A percentile compares a stretch with the other conserved stretches of the same genome.
Conservation (phyloP, 2,888 invertebrate genomes). For the Trichogramma evanescens region DNA sequence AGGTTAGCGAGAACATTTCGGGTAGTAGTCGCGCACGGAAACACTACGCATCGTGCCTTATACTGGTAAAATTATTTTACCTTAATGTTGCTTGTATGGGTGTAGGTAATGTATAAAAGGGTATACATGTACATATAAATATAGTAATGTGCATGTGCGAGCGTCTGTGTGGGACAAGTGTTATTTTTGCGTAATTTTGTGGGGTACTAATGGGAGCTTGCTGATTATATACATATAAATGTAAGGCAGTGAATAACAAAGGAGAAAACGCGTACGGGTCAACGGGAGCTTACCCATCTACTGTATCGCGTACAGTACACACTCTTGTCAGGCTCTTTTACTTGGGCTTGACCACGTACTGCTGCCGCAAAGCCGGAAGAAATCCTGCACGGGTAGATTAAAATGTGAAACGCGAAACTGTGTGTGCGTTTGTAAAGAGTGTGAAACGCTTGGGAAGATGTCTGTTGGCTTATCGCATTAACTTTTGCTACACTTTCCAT, state of each 20-base stretch:
- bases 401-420: slow-evolving; percentile 4
- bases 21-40: too few relatives aligned
- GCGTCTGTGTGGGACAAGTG: slow-evolving; percentile 30
- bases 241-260: slow-evolving; percentile 7
- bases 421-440: too few relatives aligned
- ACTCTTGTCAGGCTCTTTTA: background rate
- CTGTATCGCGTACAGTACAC: slow-evolving; percentile 8
- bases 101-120: too few relatives aligned
- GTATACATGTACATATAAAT: too few relatives aligned
- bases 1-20: too few relatives aligned
- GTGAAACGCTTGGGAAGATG: too few relatives aligned
- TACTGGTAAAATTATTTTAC: too few relatives aligned
- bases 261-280: slow-evolving; percentile 7
- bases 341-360: slow-evolving; percentile 1
- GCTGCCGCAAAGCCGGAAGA: slow-evolving; percentile 10
- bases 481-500: too few relatives aligned
- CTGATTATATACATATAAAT: background rate
- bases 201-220: slow-evolving; percentile 31
- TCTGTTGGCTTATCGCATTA: too few relatives aligned
- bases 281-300: slow-evolving; percentile 9
- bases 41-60: too few relatives aligned
- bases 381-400: slow-evolving; percentile 18
- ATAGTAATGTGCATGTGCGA: too few relatives aligned
- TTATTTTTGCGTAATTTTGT: slow-evolving; percentile 41
- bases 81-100: too few relatives aligned